A percentile compares a stretch with the other conserved stretches of the same genome.
Conservation (phyloP, 30 jellyfish, hydroid and myxozoan species). For the Aurelia coerulea region DNA sequence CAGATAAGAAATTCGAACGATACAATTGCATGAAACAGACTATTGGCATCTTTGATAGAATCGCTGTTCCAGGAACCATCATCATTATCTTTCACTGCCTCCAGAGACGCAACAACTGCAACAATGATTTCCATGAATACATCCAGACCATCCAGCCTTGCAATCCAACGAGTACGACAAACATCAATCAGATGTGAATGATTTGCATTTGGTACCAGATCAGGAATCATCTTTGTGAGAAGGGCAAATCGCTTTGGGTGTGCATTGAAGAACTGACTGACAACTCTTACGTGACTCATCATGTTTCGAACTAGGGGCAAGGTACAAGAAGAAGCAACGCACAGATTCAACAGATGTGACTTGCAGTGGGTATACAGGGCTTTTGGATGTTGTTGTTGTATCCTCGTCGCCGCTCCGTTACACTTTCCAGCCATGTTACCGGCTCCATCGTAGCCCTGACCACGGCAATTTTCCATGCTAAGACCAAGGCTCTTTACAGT, state of each 20-base stretch:
- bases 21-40: slow-evolving; percentile 10
- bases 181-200: slow-evolving; percentile 44
- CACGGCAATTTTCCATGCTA: slow-evolving; percentile 54
- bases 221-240: neutral
- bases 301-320: slow-evolving; percentile 53
- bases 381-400: slow-evolving; percentile 10
- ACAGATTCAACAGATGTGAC: slow-evolving; percentile 46
- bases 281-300: slow-evolving; percentile 51
- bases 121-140: slow-evolving; percentile 39
- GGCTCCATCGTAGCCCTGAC: slow-evolving; percentile 89
- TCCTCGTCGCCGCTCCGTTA: slow-evolving; percentile 51
- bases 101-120: slow-evolving; percentile 50
- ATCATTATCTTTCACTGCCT: slow-evolving; percentile 12
- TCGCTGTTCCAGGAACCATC: slow-evolving; percentile 23
- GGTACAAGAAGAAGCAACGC: slow-evolving; percentile 55
- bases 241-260: slow-evolving; percentile 7
- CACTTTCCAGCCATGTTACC: slow-evolving; percentile 73
- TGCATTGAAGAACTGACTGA: slow-evolving; percentile 1
- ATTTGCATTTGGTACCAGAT: slow-evolving; percentile 3
- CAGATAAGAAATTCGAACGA: slow-evolving; percentile 13
- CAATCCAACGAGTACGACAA: slow-evolving; percentile 81
- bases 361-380: slow-evolving; percentile 68
- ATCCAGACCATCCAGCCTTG: slow-evolving; percentile 62
- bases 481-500: slow-evolving; percentile 27
- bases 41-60: neutral